Evolutionary conservation across 2,888 invertebrate genomes (phyloP), one percentile per base, ranked within the genome.

Genomic region (Glyphotaelius pellucidus): DNA sequence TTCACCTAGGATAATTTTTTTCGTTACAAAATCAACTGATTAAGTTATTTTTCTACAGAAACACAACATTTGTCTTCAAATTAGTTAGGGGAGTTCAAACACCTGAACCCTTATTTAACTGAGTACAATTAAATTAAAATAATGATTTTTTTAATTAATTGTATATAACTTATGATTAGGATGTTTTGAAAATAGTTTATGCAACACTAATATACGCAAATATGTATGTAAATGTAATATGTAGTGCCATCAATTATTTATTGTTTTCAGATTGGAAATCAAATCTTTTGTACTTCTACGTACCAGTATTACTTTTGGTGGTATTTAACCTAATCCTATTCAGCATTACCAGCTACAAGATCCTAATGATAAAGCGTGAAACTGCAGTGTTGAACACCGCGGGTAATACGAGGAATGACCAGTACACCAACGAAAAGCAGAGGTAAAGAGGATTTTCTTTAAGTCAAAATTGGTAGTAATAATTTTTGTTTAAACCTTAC

Each of bases 271-370:
- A 86, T 96, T 84, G 84, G 52, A 87, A 87, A 31, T 47, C 97
- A 19, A 96, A 96, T 93, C 94, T 97, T 81, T 94, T 97, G 25
- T 98, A 98, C 94, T 98, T 98, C 95, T 97, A 97, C 94, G 96
- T 96, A 0, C 98, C 98, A 0, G 97, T 98, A 92, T 96, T 97
- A 67, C 94, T 97, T 25, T 95, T 98, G 19, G 96, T 98, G 11
- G 94, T 97, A 0, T 96, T 96, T 94, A 98, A 98, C 94, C 95
- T 97, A 86, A 94, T 96, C 9, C 95, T 98, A 91, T 98, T 98
- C 95, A 94, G 96, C 25, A 95, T 97, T 87, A 98, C 98, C 0
- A 97, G 98, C 0, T 94, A 97, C 90, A 97, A 97, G 94, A 97
- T 98, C 93, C 95, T 97, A 80, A 95, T 96, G 92, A 97, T 97